Conservation (phyloP, 2,888 invertebrate species). For the Caenorhabditis japonica region DNA sequence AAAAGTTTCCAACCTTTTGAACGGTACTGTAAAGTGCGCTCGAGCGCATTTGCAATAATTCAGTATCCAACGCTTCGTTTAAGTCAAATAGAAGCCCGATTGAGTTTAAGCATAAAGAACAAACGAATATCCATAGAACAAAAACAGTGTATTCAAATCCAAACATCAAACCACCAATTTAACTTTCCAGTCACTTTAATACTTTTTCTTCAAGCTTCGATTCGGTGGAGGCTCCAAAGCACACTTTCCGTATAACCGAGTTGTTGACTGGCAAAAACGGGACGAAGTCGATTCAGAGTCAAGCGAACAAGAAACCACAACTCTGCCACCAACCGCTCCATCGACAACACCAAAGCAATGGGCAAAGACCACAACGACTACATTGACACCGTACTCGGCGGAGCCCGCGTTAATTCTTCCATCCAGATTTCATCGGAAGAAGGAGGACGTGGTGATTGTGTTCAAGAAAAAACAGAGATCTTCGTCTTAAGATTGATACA, state of each 20-base stretch:
- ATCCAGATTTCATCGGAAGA: slow-evolving; percentile 43
- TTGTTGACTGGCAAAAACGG: slow-evolving; percentile 22
- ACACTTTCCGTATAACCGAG: slow-evolving; percentile 50
- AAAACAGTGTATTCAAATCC: too few species aligned
- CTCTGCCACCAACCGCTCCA: slow-evolving; percentile 16
- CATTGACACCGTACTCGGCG: slow-evolving; percentile 36
- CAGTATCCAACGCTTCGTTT: too few species aligned
- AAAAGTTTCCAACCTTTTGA: too few species aligned
- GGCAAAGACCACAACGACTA: slow-evolving; percentile 42
- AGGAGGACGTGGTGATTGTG: slow-evolving; percentile 52
- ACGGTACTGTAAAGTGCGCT: too few species aligned
- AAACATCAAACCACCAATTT: too few species aligned
- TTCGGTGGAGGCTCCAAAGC: slow-evolving; percentile 51
- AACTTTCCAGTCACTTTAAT: neutral
- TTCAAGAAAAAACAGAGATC: slow-evolving; percentile 46
- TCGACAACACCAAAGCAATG: slow-evolving; percentile 33
- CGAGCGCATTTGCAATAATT: too few species aligned
- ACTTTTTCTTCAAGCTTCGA: slow-evolving; percentile 24
- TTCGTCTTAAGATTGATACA: slow-evolving; percentile 27
- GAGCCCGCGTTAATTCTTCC: slow-evolving; percentile 49
- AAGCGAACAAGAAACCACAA: slow-evolving; percentile 29
- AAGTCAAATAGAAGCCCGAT: too few species aligned
- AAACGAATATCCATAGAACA: too few species aligned
- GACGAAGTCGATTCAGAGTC: slow-evolving; percentile 18
- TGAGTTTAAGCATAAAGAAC: too few species aligned